phyloP scores from a whole-genome alignment of 1,140 invertebrate species.

The Psix sp. region DNA sequence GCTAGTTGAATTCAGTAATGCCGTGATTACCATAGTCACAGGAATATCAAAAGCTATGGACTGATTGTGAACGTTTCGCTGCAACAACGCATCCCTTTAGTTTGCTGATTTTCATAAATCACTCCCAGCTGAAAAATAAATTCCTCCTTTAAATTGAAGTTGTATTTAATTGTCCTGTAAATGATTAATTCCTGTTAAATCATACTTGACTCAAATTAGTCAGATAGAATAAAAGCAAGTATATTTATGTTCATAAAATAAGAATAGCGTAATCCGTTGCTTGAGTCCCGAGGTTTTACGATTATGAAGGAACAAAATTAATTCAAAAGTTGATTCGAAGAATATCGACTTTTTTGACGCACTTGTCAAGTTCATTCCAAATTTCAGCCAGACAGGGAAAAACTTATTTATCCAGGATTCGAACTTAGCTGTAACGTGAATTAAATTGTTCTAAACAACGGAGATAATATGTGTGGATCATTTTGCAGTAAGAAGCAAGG shows the following conservation, averaged over 20 bases:
- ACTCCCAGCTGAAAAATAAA: too few relatives aligned
- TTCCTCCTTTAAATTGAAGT: too few relatives aligned
- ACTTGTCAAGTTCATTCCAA: background rate
- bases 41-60: conserved; percentile 23
- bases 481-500: conserved; percentile 10
- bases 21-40: conserved; percentile 4
- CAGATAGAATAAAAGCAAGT: too few relatives aligned
- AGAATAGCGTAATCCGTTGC: too few relatives aligned
- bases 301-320: too few relatives aligned
- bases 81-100: too few relatives aligned
- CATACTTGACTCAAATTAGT: too few relatives aligned
- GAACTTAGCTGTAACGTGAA: conserved; percentile 23
- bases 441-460: conserved; percentile 24
- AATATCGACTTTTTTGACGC: background rate
- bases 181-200: too few relatives aligned
- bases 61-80: conserved; percentile 23
- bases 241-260: too few relatives aligned
- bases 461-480: conserved; percentile 25
- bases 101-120: too few relatives aligned
- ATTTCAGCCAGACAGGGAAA: conserved; percentile 9
- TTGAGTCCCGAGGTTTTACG: too few relatives aligned
- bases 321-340: background rate
- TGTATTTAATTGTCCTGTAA: too few relatives aligned
- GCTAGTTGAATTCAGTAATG: conserved; percentile 33
- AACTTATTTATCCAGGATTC: conserved; percentile 23